Evolutionary conservation across 1,140 invertebrate genomes (phyloP).

Genomic region (Drepana arcuata): DNA sequence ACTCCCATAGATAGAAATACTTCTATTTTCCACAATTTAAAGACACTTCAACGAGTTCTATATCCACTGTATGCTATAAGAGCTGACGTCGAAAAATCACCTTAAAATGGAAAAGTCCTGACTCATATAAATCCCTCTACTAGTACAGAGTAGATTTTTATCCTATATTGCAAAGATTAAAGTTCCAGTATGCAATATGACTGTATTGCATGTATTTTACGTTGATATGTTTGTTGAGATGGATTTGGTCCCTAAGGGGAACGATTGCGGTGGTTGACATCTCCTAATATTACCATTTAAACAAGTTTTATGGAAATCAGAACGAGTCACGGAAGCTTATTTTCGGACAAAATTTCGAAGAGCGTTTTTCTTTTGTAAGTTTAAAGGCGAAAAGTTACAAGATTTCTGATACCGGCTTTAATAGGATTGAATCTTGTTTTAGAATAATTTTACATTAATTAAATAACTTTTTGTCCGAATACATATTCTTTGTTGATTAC

Average conservation of each 20-base stretch:
- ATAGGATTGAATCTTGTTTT: constrained; percentile 52
- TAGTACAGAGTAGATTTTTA: constrained; percentile 22
- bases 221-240: constrained; percentile 30
- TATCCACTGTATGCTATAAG: constrained; percentile 6
- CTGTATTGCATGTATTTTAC: constrained; percentile 5
- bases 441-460: constrained; percentile 50
- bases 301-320: constrained; percentile 70
- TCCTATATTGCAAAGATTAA: neutral
- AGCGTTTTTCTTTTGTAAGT: constrained; percentile 52
- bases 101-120: constrained; percentile 34
- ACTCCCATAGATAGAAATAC: too few relatives aligned
- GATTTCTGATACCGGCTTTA: constrained; percentile 45
- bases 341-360: constrained; percentile 53
- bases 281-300: constrained; percentile 71
- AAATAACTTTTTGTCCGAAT: constrained; percentile 33
- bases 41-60: constrained; percentile 13
- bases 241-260: constrained; percentile 35
- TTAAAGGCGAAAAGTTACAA: constrained; percentile 59
- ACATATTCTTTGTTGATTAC: constrained; percentile 22
- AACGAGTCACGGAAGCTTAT: constrained; percentile 48
- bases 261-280: constrained; percentile 51
- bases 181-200: constrained; percentile 16
- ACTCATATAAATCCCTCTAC: constrained; percentile 23
- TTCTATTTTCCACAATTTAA: constrained; percentile 5
- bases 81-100: constrained; percentile 26